phyloP scores from a whole-genome alignment of 2,113 vertebrate genomes.

The Prinia subflava region DNA sequence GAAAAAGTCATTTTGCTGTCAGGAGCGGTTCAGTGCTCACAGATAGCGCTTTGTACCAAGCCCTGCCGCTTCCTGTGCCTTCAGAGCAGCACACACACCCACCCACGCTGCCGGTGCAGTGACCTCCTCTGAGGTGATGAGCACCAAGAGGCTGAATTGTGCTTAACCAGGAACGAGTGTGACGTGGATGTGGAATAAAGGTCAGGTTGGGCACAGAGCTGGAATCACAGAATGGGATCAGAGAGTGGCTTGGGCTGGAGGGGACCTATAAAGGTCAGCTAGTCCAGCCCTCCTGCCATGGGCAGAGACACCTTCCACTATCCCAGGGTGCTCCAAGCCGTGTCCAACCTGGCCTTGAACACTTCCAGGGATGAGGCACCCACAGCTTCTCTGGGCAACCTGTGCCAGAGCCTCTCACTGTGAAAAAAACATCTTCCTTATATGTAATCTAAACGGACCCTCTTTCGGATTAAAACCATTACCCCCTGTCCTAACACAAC shows the following conservation, averaged over 20 bases:
- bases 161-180: neutral
- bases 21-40: neutral
- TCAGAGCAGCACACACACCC: neutral
- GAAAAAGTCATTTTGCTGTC: neutral
- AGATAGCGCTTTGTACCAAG: neutral
- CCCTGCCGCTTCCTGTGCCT: neutral
- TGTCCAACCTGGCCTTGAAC: rapidly evolving
- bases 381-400: neutral
- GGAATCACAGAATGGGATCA: neutral
- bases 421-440: rapidly evolving
- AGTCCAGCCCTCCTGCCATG: neutral
- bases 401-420: neutral
- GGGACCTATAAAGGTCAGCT: neutral
- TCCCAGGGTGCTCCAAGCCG: rapidly evolving
- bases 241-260: neutral
- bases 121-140: neutral
- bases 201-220: neutral
- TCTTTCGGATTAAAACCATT: neutral
- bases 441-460: neutral
- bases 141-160: neutral
- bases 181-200: neutral
- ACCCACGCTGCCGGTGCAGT: rapidly evolving
- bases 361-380: neutral
- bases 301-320: neutral
- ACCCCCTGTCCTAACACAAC: neutral